Base-by-base conservation (phyloP, 1,140 invertebrate genomes). In the Gerris buenoi region DNA sequence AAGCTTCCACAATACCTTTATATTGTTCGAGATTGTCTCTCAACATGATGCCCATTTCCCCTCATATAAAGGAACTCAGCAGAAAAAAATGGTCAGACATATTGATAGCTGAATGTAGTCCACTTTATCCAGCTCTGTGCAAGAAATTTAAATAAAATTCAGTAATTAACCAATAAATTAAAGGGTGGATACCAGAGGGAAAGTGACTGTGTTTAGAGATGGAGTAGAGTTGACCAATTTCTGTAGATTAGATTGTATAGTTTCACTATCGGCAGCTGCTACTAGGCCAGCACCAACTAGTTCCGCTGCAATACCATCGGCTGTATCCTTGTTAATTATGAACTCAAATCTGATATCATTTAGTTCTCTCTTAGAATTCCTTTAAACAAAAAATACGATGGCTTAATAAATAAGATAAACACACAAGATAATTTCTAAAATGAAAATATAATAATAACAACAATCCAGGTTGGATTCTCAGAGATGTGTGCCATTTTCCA, bases 301-400 rank as follows among this genome's bases (percentile, higher is more conserved):
- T 80, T 98, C 95, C 13, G 87, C 83, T 2, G 95, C 93, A 67
- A 98, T 96, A 59, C 94, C 94, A 78, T 97, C 92, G 0, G 94
- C 86, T 0, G 91, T 91, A 77, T 98, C 95, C 78, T 91, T 87
- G 1, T 91, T 91, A 15, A 89, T 85, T 2, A 89, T 86, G 77
- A 93, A 99, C 76, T 98, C 94, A 78, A 98, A 98, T 72, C 94
- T 85, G 70, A 98, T 99, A 75, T 99, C 96, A 78, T 98, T 98
- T 46, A 98, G 78, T 79, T 98, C 95, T 67, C 89, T 81, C 71
- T 87, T 88, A 58, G 88, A 82, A 80, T 98, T 98, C 71, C 91
- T 71, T 29, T 62, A 73, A 69, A 70, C 71, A 70, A 65, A 68
- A n/a, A n/a, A n/a, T n/a, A n/a, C n/a, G n/a, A n/a, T n/a, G n/a